A percentile compares a stretch with the other conserved stretches of the same genome.
phyloP scores from a whole-genome alignment of 2,888 invertebrate genomes.

The Hetaerina titia region DNA sequence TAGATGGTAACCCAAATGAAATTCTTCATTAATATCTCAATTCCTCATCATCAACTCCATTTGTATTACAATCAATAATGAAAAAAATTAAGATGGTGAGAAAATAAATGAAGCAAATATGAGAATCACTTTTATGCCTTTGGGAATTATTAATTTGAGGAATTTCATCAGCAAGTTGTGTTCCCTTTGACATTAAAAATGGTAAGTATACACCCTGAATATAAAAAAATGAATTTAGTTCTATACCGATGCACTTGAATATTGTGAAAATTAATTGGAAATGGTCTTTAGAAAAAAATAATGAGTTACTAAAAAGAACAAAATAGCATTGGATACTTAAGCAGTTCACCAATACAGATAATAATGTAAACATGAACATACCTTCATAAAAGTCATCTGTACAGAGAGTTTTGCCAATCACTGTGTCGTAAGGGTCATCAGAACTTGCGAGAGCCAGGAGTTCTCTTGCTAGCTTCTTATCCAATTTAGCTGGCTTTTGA shows the following conservation, averaged over 20 bases:
- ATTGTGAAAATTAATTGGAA: neutral
- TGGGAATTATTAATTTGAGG: too few species aligned
- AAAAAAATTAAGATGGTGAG: too few species aligned
- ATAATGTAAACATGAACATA: constrained; percentile 74
- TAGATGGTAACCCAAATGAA: too few species aligned
- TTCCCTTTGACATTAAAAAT: too few species aligned
- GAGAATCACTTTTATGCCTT: too few species aligned
- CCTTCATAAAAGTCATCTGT: constrained; percentile 99
- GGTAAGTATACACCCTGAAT: too few species aligned
- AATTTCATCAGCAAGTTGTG: too few species aligned
- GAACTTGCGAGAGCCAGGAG: constrained; percentile 86
- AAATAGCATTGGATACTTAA: neutral
- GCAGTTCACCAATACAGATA: neutral
- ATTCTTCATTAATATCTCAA: too few species aligned
- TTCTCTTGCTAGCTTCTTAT: constrained; percentile 88
- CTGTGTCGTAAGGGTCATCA: constrained; percentile 89
- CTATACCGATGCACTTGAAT: neutral
- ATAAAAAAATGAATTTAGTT: too few species aligned
- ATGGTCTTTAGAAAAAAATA: neutral
- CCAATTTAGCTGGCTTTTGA: constrained; percentile 90
- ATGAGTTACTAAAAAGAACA: neutral
- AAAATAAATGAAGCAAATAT: too few species aligned
- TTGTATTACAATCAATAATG: too few species aligned
- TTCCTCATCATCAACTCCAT: too few species aligned
- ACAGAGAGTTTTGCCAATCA: constrained; percentile 96